Base-by-base conservation (phyloP, 2,113 vertebrate species). In the Micronycteris hirsuta region DNA sequence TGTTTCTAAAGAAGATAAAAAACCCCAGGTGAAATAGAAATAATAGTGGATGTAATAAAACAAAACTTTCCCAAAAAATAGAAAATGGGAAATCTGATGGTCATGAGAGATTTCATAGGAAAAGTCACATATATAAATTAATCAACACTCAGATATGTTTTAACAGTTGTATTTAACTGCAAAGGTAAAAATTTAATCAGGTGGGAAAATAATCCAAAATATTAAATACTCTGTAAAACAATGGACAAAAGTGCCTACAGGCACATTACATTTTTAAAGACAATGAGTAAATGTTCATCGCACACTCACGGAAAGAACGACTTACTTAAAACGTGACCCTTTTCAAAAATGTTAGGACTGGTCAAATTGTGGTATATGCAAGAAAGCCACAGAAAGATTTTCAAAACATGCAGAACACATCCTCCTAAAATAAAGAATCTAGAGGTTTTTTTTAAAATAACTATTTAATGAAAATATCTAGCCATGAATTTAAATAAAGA, bases 401-500 rank as follows among this genome's bases (percentile, higher is more conserved):
- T 84, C 41, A 78, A 89, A 94, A 78, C 19, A 45, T 96, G 4
- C 9, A 68, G 12, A 89, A 89, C 1, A 11, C 15, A 12, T 58
- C 14, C 3, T 9, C 17, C 68, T 1, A 16, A 19, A 78, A n/a
- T n/a, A n/a, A n/a, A 71, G 49, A 87, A 71, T 11, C 11, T 56
- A 63, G 54, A 91, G 47, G 31, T 5, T 9, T 81, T 86, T 86
- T 85, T 76, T 33, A 4, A 58, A 93, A 94, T 38, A 86, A 81
- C 16, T 89, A 77, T 43, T 77, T 70, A 56, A 76, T 85, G 43
- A 89, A 95, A 89, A 63, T 78, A 74, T 89, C 31, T 67, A 95
- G 15, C 11, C 6, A 38, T 19, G 61, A 86, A 93, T 89, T 52
- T 92, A 38, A 28, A n/a, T 92, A 38, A 28, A n/a, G 88, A 77